Evolutionary conservation across 2,797 vertebrate species (phyloP), one percentile per base, ranked within the genome.

Genomic region (Mareca penelope): DNA sequence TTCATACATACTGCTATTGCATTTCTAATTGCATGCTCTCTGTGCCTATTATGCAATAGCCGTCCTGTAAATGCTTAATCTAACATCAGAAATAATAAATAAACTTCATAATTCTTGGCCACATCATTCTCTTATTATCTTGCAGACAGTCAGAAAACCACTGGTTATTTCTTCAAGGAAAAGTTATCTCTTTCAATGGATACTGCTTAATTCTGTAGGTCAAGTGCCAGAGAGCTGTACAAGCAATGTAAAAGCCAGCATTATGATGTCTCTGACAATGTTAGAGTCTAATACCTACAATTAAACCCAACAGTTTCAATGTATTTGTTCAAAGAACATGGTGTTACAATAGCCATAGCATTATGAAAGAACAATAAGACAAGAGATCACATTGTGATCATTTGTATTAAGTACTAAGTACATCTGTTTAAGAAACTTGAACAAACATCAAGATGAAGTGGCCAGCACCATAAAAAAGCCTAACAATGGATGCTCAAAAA

Each of bases 201-300:
- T 77, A 35, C 9, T 53, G 9, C 4, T 23, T 64, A 82, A 53
- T 69, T 8, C 28, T 44, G 4, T 26, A 80, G 16, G 7, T 42
- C 22, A 61, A 69, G 24, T 31, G 21, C 10, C 31, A 33, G 31
- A 63, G 5, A 1, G 0, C 2, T 1, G 8, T 31, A 57, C 3
- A 2, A 31, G 7, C 17, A 70, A 57, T 7, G 2, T 59, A 33
- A 73, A 73, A 77, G 33, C 6, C 68, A 82, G 35, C 23, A 33
- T 73, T 63, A 12, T 46, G 7, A 33, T 7, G 17, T 61, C 26
- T 56, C 11, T 70, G n/a, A 56, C 63, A 11, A 2, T 39, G 2
- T 50, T 77, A 28, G 4, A 57, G 4, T 40, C 7, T 42, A 80
- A n/a, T 69, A 42, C 10, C 7, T 60, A 6, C 24, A 10, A 79